Evolutionary conservation across 2,797 vertebrate genomes (phyloP), one percentile per base, ranked within the genome.

Genomic region (Sphaeramia orbicularis): DNA sequence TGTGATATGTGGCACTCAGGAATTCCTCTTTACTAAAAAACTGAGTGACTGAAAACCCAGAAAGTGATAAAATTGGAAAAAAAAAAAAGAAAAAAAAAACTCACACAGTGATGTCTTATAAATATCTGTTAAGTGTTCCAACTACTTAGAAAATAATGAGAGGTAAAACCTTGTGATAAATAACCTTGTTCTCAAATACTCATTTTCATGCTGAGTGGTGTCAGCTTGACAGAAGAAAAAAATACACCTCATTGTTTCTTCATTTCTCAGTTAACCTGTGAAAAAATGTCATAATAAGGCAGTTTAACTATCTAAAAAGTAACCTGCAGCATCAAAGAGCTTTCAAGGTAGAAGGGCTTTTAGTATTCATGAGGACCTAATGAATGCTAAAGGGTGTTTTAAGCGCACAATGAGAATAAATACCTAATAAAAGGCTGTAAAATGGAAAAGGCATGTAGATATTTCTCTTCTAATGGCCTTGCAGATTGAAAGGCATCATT

Each of bases 391-490:
- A 81, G 38, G 70, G 60, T 54, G 18, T 30, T 78, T 71, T 62
- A 42, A 78, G 64, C 70, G 71, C 63, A 57, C 10, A 42, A 36
- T 60, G 40, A 56, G 27, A 74, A 60, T 63, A 72, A 69, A 66
- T 37, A 53, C 10, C 15, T n/a, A 30, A 49, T 67, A 38, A 74
- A 50, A 66, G 42, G 45, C 16, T 54, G 36, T 42, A 59, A 79
- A 74, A 74, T 32, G 59, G 51, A 80, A 77, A 80, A 73, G 60
- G 80, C 41, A 27, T 40, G 53, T 47, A 18, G 47, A 76, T 83
- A 45, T 65, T 74, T 80, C 16, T 56, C 27, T 59, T 50, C 43
- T 78, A 84, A 80, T 80, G 62, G 62, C 50, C 54, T 78, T 71
- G 53, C 50, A 58, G 60, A 67, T 42, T 10, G 44, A 68, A 32